These are phyloP conservation scores for Erethizon dorsatum DNA, from an alignment of 2,797 vertebrate genomes.

Conservation along the genomic window DNA sequence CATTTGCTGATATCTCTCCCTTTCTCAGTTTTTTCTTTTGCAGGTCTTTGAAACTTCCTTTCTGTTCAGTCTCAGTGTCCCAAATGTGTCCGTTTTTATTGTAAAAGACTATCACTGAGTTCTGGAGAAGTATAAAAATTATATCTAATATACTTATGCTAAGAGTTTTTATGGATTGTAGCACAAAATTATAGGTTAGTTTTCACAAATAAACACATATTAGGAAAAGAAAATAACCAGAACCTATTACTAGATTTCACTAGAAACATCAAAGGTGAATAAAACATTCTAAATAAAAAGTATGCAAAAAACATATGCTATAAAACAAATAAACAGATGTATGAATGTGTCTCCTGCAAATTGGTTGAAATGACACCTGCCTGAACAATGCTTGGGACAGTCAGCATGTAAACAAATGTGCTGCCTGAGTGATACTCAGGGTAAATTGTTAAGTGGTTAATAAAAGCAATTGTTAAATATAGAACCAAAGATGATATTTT, in stretches of 20 bases:
- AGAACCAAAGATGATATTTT: neutral
- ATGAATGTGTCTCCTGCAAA: neutral
- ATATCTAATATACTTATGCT: neutral
- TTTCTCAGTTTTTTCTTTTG: neutral
- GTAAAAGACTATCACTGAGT: neutral
- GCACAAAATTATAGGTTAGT: neutral
- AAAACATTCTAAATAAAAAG: neutral
- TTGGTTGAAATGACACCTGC: neutral
- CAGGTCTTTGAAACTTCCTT: neutral
- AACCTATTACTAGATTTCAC: neutral
- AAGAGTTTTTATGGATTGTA: neutral
- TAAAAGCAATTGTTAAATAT: conserved; percentile 47
- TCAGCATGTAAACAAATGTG: neutral
- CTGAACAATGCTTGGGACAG: neutral
- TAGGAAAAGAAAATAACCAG: neutral
- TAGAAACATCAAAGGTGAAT: neutral
- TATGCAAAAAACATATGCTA: neutral
- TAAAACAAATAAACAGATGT: neutral
- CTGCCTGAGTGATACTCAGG: neutral
- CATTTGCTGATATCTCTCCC: neutral
- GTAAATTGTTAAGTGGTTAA: neutral
- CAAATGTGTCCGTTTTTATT: neutral
- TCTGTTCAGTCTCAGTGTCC: neutral
- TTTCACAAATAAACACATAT: neutral
- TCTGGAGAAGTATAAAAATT: neutral